Conservation (phyloP, 2,113 vertebrate species). For the Hippocampus barbouri region DNA sequence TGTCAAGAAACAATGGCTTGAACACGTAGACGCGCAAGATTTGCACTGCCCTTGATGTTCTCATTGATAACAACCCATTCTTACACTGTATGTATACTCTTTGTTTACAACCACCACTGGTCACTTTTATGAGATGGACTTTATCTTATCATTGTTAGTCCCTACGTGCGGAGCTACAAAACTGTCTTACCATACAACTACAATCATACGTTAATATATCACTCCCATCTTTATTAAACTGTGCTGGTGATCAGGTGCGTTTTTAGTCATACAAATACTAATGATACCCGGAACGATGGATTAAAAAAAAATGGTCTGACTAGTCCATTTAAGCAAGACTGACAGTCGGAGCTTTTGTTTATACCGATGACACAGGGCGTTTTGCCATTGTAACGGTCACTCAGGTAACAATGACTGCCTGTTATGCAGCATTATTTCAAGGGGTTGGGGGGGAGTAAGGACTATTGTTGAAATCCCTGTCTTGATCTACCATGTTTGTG, state of each 20-base stretch:
- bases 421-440: not conserved
- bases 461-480: not conserved
- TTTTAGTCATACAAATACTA: not conserved
- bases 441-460: not conserved
- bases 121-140: not conserved
- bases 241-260: not conserved
- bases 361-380: conserved; percentile 14
- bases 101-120: not conserved
- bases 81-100: not conserved
- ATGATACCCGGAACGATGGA: not conserved
- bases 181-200: not conserved
- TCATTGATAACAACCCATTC: not conserved
- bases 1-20: not conserved
- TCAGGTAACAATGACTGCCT: conserved; percentile 29
- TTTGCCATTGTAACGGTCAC: conserved; percentile 27
- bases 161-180: no score
- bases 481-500: not conserved
- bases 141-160: no score
- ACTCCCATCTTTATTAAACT: not conserved
- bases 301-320: not conserved
- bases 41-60: not conserved
- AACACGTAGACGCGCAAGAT: not conserved
- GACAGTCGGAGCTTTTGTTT: conserved; percentile 28
- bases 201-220: not conserved
- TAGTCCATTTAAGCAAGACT: not conserved